phyloP scores from a whole-genome alignment of 1,140 invertebrate species.

The Battus philenor region DNA sequence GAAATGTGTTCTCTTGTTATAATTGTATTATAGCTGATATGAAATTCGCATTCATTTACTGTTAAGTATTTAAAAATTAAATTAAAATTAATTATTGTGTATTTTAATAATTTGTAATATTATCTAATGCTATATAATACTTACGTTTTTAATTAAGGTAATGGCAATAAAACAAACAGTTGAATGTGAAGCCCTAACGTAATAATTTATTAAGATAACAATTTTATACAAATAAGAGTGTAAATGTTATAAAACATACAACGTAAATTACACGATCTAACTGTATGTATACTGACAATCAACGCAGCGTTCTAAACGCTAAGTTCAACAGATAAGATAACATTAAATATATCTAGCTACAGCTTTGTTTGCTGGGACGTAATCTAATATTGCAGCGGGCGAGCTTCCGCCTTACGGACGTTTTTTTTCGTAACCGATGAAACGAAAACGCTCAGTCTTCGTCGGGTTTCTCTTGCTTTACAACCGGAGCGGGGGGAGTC shows the following conservation, averaged over 20 bases:
- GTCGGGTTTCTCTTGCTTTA: slow-evolving; percentile 64
- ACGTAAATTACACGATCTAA: slow-evolving; percentile 48
- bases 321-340: slow-evolving; percentile 55
- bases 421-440: slow-evolving; percentile 27
- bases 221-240: slow-evolving; percentile 67
- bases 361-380: slow-evolving; percentile 60
- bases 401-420: slow-evolving; percentile 60
- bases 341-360: slow-evolving; percentile 51
- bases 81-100: too few species aligned
- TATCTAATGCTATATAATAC: too few species aligned
- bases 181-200: slow-evolving; percentile 52
- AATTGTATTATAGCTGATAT: too few species aligned
- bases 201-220: slow-evolving; percentile 70
- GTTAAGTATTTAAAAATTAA: neutral
- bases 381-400: slow-evolving; percentile 72
- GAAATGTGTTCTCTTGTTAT: too few species aligned
- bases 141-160: too few species aligned
- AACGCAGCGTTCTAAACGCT: slow-evolving; percentile 69
- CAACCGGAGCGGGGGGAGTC: slow-evolving; percentile 29
- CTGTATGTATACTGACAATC: slow-evolving; percentile 35
- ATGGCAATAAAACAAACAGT: slow-evolving; percentile 15
- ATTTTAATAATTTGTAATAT: too few species aligned
- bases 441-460: slow-evolving; percentile 38
- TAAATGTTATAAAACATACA: slow-evolving; percentile 71
- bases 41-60: neutral